Conservation (phyloP, 2,888 invertebrate species). For the Bruchidius siliquastri region DNA sequence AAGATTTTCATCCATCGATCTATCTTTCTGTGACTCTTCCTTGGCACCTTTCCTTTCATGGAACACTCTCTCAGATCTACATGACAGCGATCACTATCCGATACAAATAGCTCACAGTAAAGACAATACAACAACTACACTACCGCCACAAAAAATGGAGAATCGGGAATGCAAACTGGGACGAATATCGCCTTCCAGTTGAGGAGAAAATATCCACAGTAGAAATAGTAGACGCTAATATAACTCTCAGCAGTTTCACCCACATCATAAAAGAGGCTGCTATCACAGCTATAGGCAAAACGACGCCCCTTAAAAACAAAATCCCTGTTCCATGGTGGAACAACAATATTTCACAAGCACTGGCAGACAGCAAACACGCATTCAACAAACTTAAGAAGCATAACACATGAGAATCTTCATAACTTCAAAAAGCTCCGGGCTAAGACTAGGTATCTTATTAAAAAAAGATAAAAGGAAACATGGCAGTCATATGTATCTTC, state of each 20-base stretch:
- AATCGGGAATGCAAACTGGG: no score
- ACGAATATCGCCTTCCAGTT: no score
- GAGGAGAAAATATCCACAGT: no score
- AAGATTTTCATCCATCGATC: no score
- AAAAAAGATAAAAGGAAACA: neutral
- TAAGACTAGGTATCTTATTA: neutral
- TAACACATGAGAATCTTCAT: conserved; percentile 2
- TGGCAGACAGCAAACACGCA: conserved; percentile 1
- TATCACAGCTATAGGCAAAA: conserved; percentile 1
- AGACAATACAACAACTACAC: no score
- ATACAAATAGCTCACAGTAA: no score
- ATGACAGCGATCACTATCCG: no score
- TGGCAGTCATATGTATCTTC: conserved; percentile 1
- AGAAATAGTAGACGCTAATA: no score
- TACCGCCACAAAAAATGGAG: no score
- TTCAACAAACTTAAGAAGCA: conserved; percentile 5
- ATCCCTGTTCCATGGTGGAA: conserved; percentile 8
- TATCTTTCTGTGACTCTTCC: no score
- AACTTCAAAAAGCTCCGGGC: conserved; percentile 5
- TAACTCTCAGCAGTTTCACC: neutral
- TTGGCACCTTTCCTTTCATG: no score
- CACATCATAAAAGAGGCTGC: neutral
- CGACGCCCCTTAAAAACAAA: neutral
- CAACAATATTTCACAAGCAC: neutral
- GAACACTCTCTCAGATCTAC: no score